Base-by-base conservation (phyloP, 2,113 vertebrate genomes). In the Pedionomus torquatus region DNA sequence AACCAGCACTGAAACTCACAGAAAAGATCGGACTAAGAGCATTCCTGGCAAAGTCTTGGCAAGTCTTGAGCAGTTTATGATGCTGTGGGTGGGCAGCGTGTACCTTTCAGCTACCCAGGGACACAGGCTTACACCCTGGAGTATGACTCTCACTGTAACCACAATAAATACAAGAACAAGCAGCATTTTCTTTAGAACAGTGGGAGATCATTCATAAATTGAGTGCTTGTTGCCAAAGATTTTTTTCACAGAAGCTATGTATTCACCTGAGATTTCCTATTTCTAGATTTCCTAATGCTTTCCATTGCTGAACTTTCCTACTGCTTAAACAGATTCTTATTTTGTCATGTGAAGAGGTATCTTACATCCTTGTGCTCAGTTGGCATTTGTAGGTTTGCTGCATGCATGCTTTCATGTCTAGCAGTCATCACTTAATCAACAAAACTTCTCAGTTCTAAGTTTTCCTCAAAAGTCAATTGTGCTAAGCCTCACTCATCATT, bases 381-480 rank as follows among this genome's bases (percentile, higher is more conserved):
- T 35, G 15, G 30, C 51, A 24, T 83, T 46, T 65, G 41, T 49
- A 83, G n/a, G 21, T 17, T 77, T 35, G n/a, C 61, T 65, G 14
- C 13, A 31, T 18, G 31, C 30, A 31, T 51, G 16, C 31, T 81
- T 87, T 87, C 18, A 75, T 41, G 9, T 93, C 28, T 57, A 65
- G 24, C 3, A 35, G 33, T 30, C 17, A 51, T 17, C 39, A 70
- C 58, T 68, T 84, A 83, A 58, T 16, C 7, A 93, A 52, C 5
- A 79, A 84, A 91, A 83, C 10, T n/a, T 80, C 57, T 44, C 71
- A 37, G 18, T 51, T 74, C 30, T 17, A 31, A 26, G 39, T 57
- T 72, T 89, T 87, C 26, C 41, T 61, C 26, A 81, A 81, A 91
- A 89, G 81, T 33, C 54, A 83, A n/a, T 74, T 58, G 37, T 48